These are phyloP conservation scores for Acropora tenuis DNA, from an alignment of 64 coral and sea anemone genomes.

Conservation along the genomic window DNA sequence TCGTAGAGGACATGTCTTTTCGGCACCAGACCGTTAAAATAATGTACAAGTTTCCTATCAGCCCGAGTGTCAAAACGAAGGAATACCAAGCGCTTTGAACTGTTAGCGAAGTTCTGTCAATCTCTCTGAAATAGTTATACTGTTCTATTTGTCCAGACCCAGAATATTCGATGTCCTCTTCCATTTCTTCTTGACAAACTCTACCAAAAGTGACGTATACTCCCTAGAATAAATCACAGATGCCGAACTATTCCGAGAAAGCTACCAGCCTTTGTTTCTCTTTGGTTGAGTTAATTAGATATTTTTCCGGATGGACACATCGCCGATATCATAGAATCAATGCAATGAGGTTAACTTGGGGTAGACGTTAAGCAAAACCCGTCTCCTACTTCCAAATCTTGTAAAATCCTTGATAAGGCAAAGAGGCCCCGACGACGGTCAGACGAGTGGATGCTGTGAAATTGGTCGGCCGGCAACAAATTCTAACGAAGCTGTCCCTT, in stretches of 20 bases:
- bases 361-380: not conserved
- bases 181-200: not conserved
- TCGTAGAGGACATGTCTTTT: slow-evolving; percentile 79
- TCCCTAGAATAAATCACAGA: too few species aligned
- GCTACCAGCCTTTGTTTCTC: not conserved
- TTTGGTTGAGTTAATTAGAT: not conserved
- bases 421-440: not conserved
- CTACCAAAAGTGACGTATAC: not conserved
- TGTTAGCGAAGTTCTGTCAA: slow-evolving; percentile 10
- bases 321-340: not conserved
- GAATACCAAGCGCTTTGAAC: slow-evolving; percentile 85
- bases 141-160: not conserved
- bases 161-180: not conserved
- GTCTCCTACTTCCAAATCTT: not conserved
- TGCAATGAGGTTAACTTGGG: not conserved
- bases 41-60: slow-evolving; percentile 87
- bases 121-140: not conserved
- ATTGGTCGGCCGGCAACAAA: not conserved
- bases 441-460: not conserved
- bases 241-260: not conserved
- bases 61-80: slow-evolving; percentile 82
- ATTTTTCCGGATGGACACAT: not conserved
- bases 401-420: not conserved
- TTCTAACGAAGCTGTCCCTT: not conserved
- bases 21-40: slow-evolving; percentile 63